Evolutionary conservation across 2,888 invertebrate genomes (phyloP), one percentile per base, ranked within the genome.

Genomic region (Pristionchus maxplancki): DNA sequence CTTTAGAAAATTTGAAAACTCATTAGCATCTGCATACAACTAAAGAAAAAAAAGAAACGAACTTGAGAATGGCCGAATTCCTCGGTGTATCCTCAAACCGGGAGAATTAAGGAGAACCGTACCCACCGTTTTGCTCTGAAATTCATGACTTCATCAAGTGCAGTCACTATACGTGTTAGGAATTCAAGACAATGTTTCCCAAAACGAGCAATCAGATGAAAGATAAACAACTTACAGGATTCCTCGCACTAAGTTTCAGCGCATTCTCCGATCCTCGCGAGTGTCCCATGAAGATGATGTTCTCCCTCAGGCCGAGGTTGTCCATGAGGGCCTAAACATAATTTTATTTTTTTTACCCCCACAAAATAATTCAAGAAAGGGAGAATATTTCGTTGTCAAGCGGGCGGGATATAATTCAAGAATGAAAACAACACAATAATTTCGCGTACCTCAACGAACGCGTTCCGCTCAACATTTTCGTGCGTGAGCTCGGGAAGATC

Each of bases 191-290:
- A n/a, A n/a, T n/a, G n/a, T n/a, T n/a, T n/a, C n/a, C n/a, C n/a
- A n/a, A n/a, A n/a, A n/a, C n/a, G n/a, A n/a, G n/a, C n/a, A n/a
- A n/a, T n/a, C n/a, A n/a, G n/a, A n/a, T n/a, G n/a, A n/a, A n/a
- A n/a, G n/a, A n/a, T n/a, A n/a, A n/a, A n/a, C n/a, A n/a, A n/a
- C n/a, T 78, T 37, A 83, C 82, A 34, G 50, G 82, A 83, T 83
- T 83, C 34, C 82, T 40, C 13, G 82, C 82, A 44, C 82, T 83
- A 20, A 87, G 34, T 62, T 87, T 87, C 31, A 87, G 71, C 28
- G 87, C 87, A 48, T 87, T 87, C 71, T 87, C 87, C 34, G 87
- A 53, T 50, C 87, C 87, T 40, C 87, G 44, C 50, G 71, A 71
- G 53, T 87, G 87, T 8, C 87, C 87, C 67, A 87, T 87, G 67